Conservation (phyloP, 2,888 invertebrate species). For the Sphinx pinastri region DNA sequence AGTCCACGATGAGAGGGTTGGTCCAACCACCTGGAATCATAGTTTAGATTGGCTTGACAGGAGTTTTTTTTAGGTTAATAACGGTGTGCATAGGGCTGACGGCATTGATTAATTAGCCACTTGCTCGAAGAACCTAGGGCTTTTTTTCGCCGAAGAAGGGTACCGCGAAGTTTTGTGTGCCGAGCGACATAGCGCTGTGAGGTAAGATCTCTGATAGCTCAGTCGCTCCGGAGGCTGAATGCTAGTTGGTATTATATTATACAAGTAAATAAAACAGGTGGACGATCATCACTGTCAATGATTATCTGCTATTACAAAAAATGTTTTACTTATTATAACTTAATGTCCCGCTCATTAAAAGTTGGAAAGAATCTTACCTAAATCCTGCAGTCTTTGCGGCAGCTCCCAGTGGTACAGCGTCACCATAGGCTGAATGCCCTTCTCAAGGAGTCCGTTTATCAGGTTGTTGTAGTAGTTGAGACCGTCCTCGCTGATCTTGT, state of each 20-base stretch:
- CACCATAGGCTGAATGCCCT: slow-evolving; percentile 57
- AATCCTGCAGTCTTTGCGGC: slow-evolving; percentile 54
- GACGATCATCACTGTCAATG: no score
- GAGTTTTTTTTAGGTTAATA: neutral
- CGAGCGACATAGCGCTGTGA: no score
- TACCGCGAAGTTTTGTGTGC: no score
- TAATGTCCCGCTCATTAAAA: neutral
- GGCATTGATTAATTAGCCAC: no score
- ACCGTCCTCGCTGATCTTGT: slow-evolving; percentile 85
- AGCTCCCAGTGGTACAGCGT: slow-evolving; percentile 73
- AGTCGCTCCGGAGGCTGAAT: no score
- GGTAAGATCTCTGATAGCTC: no score
- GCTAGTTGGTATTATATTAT: no score
- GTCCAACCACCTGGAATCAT: slow-evolving; percentile 35
- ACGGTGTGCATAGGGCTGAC: neutral
- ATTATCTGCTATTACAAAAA: neutral
- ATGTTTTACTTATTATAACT: neutral
- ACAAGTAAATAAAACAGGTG: no score
- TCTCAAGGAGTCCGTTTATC: slow-evolving; percentile 85
- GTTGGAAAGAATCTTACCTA: neutral
- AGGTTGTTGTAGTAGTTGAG: slow-evolving; percentile 88
- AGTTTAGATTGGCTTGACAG: neutral
- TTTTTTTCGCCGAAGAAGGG: no score
- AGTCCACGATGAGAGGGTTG: slow-evolving; percentile 44
- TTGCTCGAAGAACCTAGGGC: no score